Evolutionary conservation across 2,797 vertebrate genomes (phyloP).

Genomic region (Peromyscus attwateri): DNA sequence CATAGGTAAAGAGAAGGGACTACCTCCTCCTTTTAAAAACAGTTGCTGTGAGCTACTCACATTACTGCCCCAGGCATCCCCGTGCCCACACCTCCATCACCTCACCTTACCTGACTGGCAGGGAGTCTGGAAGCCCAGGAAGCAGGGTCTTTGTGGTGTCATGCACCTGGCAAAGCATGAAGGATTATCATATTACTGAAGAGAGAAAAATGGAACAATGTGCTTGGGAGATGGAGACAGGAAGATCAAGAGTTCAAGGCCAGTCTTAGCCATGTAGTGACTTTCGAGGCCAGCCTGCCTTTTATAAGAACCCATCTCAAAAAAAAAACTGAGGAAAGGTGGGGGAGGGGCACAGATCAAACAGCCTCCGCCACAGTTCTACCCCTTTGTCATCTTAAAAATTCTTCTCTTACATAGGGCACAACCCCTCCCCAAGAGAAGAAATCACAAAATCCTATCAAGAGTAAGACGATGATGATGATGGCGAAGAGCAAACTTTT

Average conservation of each 20-base stretch:
- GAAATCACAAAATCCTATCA: background rate
- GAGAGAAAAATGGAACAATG: background rate
- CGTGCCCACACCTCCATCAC: background rate
- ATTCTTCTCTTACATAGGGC: background rate
- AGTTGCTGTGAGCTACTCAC: background rate
- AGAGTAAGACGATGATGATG: background rate
- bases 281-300: too few relatives aligned
- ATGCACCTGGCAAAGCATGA: background rate
- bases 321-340: background rate
- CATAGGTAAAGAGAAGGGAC: constrained; percentile 20
- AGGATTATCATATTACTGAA: background rate
- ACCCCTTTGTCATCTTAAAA: background rate
- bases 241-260: background rate
- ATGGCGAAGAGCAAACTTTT: background rate
- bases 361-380: background rate
- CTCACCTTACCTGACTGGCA: background rate
- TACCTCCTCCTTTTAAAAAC: background rate
- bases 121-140: background rate
- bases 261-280: background rate
- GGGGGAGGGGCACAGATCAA: background rate
- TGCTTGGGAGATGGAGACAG: background rate
- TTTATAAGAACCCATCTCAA: background rate
- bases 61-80: background rate
- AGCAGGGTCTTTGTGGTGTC: background rate
- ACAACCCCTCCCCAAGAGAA: background rate